A percentile compares a stretch with the other conserved stretches of the same genome.
phyloP scores from a whole-genome alignment of 2,888 invertebrate species.

The Eupithecia exiguata region DNA sequence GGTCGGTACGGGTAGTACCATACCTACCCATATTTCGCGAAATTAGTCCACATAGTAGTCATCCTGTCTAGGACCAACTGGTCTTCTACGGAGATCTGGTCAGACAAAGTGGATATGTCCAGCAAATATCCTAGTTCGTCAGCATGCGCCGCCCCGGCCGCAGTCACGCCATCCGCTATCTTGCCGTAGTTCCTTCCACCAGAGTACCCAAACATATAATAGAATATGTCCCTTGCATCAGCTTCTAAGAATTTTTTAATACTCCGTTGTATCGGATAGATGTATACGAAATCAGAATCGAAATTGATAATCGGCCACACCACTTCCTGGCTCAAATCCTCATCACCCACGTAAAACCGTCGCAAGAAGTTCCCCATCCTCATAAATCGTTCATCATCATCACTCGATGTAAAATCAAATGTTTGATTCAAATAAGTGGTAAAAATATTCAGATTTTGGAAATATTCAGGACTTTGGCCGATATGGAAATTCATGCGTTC shows the following conservation, averaged over 20 bases:
- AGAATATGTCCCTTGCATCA: conserved; percentile 53
- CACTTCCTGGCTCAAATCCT: conserved; percentile 41
- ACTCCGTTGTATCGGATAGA: conserved; percentile 56
- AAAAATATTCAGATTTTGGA: conserved; percentile 47
- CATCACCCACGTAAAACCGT: conserved; percentile 63
- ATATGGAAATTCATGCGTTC: conserved; percentile 49
- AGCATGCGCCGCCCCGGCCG: conserved; percentile 54
- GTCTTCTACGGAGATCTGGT: conserved; percentile 50
- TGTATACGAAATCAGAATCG: conserved; percentile 59
- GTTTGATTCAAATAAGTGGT: conserved; percentile 37
- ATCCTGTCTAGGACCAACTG: conserved; percentile 59
- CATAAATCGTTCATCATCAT: conserved; percentile 41
- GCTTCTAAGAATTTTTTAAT: conserved; percentile 52
- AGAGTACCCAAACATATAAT: conserved; percentile 63
- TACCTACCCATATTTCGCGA: conserved; percentile 64
- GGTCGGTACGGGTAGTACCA: background rate
- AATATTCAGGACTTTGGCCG: conserved; percentile 41
- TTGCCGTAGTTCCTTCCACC: conserved; percentile 53
- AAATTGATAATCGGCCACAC: conserved; percentile 52
- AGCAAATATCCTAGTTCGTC: conserved; percentile 68
- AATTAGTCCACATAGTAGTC: conserved; percentile 72
- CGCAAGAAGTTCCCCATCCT: conserved; percentile 48
- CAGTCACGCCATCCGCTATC: conserved; percentile 44
- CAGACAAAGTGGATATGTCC: conserved; percentile 38
- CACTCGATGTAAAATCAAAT: conserved; percentile 39